Conservation (phyloP, 2,888 invertebrate genomes). For the Drosophila heteroneura region DNA sequence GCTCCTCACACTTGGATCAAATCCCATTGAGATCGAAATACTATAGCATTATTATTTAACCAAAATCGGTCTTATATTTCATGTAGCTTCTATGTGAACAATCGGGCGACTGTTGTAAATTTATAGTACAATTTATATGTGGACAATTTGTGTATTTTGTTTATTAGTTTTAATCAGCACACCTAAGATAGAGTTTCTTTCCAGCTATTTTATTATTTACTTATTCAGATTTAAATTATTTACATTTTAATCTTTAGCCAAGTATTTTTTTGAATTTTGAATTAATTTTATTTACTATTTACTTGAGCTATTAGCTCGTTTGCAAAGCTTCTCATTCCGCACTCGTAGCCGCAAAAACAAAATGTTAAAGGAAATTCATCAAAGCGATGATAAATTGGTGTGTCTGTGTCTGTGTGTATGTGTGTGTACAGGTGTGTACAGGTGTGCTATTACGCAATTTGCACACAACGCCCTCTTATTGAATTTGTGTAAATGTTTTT, state of each 20-base stretch:
- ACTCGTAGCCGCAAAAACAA: neutral
- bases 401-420: neutral
- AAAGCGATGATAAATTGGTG: conserved; percentile 18
- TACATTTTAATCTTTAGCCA: neutral
- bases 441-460: conserved; percentile 47
- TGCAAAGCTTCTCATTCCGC: neutral
- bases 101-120: neutral
- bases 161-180: neutral
- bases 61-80: neutral
- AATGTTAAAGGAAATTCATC: conserved; percentile 19
- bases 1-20: no score
- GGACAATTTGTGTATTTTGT: neutral
- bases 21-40: no score
- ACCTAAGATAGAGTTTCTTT: neutral
- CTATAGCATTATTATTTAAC: no score
- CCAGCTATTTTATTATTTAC: neutral
- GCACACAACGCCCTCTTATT: conserved; percentile 32
- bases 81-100: neutral
- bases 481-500: conserved; percentile 55
- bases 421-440: neutral
- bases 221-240: neutral
- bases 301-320: neutral
- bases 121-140: neutral
- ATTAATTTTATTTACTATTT: neutral
- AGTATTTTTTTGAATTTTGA: neutral